Conservation (phyloP, 2,797 vertebrate species). For the Lophius americanus region DNA sequence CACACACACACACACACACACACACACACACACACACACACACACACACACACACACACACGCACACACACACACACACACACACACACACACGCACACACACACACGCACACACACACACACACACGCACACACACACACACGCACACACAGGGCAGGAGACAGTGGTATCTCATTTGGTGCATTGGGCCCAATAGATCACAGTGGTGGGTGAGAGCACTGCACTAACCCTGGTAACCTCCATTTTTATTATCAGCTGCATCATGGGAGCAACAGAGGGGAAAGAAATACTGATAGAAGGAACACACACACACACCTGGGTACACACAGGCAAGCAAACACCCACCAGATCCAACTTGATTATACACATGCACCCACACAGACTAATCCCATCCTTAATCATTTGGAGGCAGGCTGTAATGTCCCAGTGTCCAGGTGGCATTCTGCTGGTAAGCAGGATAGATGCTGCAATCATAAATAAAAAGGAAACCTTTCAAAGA, state of each 20-base stretch:
- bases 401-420: slow-evolving; percentile 22
- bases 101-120: slow-evolving; percentile 11
- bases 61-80: slow-evolving; percentile 8
- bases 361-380: background rate
- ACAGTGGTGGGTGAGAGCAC: background rate
- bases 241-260: slow-evolving; percentile 53
- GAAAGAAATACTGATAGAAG: slow-evolving; percentile 22
- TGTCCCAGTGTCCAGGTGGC: background rate
- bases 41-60: slow-evolving; percentile 4
- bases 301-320: background rate
- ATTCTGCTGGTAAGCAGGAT: slow-evolving; percentile 29
- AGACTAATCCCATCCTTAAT: slow-evolving; percentile 1
- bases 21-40: slow-evolving; percentile 9
- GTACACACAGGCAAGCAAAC: slow-evolving; percentile 1
- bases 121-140: slow-evolving; percentile 17
- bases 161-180: slow-evolving; percentile 27
- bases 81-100: slow-evolving; percentile 13
- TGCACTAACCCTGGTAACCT: slow-evolving; percentile 29
- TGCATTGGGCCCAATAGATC: slow-evolving; percentile 17
- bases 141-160: slow-evolving; percentile 11
- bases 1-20: slow-evolving; percentile 12
- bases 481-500: slow-evolving; percentile 22
- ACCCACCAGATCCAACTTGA: slow-evolving; percentile 6
- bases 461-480: slow-evolving; percentile 26
- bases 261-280: slow-evolving; percentile 33